Evolutionary conservation across 2,888 invertebrate genomes (phyloP), one percentile per base, ranked within the genome.

Genomic region (Eugnorisma glareosa): DNA sequence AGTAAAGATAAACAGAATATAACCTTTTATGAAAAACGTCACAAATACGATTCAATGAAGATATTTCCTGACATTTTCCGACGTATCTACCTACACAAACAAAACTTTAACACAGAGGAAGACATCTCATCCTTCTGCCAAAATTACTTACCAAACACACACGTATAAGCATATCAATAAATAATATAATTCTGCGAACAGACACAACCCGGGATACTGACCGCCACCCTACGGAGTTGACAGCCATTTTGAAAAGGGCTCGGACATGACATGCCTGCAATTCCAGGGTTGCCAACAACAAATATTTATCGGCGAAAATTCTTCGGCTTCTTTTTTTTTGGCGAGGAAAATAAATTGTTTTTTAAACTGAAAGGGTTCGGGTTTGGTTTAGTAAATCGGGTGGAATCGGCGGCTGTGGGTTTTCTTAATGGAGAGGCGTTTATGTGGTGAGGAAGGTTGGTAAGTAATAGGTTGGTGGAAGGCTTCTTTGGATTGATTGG

Each of bases 201-300:
- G 92, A 92, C 90, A 92, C 92, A 91, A 73, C 71, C 77, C 92
- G 91, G 89, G 89, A 92, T 86, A 93, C 92, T 95, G 95, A 95
- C 95, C 95, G 92, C 89, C 92, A 89, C 93, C 92, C 92, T 88
- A 73, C 81, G 67, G 67, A 87, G 82, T 84, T 93, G 93, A 93
- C 93, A 92, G 91, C 93, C 94, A 94, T 95, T 95, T 94, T 95
- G 96, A 95, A 94, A 94, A 95, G 95, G 95, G 95, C 94, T 94
- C 91, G 95, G 96, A 95, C 95, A 94, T 93, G 93, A 93, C 94
- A 92, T 88, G 88, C 89, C 86, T 88, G 89, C 91, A 89, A 91
- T 90, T 90, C 86, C 90, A 94, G 96, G 96, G 96, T 88, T 95
- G 91, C 90, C 94, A 86, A 90, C 85, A 90, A 86, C 91, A 91